Conservation (phyloP, 2,888 invertebrate genomes). For the Sarcophaga variegata region DNA sequence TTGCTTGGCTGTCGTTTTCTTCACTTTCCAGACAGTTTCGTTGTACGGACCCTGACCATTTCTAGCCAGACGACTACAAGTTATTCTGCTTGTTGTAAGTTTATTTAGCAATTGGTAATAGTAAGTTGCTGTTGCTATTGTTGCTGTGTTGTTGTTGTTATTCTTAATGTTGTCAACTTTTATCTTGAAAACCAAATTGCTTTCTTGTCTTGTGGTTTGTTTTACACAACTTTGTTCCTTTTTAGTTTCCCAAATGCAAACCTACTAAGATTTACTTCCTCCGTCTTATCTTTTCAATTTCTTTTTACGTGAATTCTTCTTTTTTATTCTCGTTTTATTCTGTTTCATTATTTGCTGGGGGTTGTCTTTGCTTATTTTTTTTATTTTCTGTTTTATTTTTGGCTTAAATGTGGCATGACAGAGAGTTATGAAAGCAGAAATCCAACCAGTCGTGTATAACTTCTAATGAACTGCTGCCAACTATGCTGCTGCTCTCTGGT, state of each 20-base stretch:
- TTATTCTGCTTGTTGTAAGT: constrained; percentile 18
- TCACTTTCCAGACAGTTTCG: neutral
- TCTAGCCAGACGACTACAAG: neutral
- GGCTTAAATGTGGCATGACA: too few relatives aligned
- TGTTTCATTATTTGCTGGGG: neutral
- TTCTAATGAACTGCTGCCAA: constrained; percentile 65
- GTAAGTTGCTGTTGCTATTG: too few relatives aligned
- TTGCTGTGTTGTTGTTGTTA: too few relatives aligned
- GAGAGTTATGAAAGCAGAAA: constrained; percentile 35
- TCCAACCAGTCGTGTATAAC: constrained; percentile 23
- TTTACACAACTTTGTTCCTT: constrained; percentile 55
- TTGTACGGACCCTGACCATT: neutral
- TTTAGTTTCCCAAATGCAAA: constrained; percentile 14
- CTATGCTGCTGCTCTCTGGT: constrained; percentile 51
- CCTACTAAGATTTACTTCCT: neutral
- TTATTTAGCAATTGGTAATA: too few relatives aligned
- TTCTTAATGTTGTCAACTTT: constrained; percentile 55
- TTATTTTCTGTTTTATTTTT: neutral
- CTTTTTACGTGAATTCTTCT: too few relatives aligned
- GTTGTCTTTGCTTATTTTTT: neutral
- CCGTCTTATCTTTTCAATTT: too few relatives aligned
- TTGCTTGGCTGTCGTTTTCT: too few relatives aligned
- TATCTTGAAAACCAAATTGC: constrained; percentile 64
- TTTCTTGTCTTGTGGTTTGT: constrained; percentile 68
- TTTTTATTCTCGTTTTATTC: constrained; percentile 5